Percentiles rank a stretch among this genome's conserved stretches.
These are phyloP conservation scores for Dinocampus coccinellae DNA, from an alignment of 2,888 invertebrate genomes.

Conservation along the genomic window DNA sequence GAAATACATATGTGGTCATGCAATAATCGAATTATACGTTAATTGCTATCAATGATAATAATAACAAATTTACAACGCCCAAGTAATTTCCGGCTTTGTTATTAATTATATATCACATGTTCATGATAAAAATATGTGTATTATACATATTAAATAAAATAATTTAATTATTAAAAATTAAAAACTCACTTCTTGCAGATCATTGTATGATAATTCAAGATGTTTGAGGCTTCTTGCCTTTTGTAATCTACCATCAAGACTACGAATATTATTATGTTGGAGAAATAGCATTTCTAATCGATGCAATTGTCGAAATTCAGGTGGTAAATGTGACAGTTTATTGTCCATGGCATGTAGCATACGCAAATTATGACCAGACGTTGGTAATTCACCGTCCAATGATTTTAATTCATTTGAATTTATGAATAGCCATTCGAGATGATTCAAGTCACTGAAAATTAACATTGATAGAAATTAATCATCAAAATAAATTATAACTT, in stretches of 20 bases:
- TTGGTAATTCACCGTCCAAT: constrained; percentile 83
- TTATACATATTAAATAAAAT: no score
- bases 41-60: constrained; percentile 49
- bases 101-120: neutral
- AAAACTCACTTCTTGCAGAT: constrained; percentile 78
- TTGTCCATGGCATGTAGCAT: constrained; percentile 83
- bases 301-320: constrained; percentile 78
- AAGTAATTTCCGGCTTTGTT: neutral
- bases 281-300: constrained; percentile 80
- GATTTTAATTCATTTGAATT: constrained; percentile 82
- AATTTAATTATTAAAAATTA: no score
- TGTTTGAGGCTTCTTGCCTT: constrained; percentile 77
- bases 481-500: no score
- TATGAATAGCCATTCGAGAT: constrained; percentile 83
- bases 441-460: constrained; percentile 74
- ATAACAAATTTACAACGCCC: constrained; percentile 5
- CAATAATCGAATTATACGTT: constrained; percentile 58
- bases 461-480: constrained; percentile 6
- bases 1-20: constrained; percentile 46
- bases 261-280: constrained; percentile 79
- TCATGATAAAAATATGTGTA: neutral
- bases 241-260: constrained; percentile 80
- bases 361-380: constrained; percentile 76
- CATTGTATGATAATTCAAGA: constrained; percentile 80
- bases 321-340: constrained; percentile 78